Conservation (phyloP, 1,140 invertebrate species). For the Drosophila asahinai region DNA sequence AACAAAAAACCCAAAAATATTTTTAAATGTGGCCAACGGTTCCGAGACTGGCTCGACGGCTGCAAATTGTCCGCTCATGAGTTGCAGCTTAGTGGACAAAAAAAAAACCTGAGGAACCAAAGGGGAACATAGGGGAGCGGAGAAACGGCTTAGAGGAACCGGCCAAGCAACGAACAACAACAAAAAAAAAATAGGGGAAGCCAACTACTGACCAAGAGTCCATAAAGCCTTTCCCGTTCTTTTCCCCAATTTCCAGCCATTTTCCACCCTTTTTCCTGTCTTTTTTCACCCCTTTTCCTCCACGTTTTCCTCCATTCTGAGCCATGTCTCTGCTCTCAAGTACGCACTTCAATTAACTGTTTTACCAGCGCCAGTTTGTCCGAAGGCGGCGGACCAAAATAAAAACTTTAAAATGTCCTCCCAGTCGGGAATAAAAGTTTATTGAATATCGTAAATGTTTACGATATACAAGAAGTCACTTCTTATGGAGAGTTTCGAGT, state of each 20-base stretch:
- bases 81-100: slow-evolving; percentile 39
- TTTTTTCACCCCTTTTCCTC: background rate
- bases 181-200: slow-evolving; percentile 17
- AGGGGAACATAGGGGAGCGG: background rate
- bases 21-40: slow-evolving; percentile 33
- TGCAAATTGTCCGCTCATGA: slow-evolving; percentile 52
- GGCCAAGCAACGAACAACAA: background rate
- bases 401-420: slow-evolving; percentile 44
- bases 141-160: slow-evolving; percentile 24
- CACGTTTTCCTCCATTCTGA: background rate
- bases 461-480: slow-evolving; percentile 73
- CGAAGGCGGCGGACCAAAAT: slow-evolving; percentile 15
- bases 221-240: slow-evolving; percentile 36
- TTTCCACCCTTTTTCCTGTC: background rate
- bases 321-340: slow-evolving; percentile 30
- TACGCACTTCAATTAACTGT: slow-evolving; percentile 59
- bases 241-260: background rate
- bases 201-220: slow-evolving; percentile 41
- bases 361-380: slow-evolving; percentile 50
- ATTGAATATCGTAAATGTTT: slow-evolving; percentile 73
- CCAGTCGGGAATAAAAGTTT: slow-evolving; percentile 54
- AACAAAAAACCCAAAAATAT: slow-evolving; percentile 30
- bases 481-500: slow-evolving; percentile 43
- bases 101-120: background rate
- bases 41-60: slow-evolving; percentile 15